Evolutionary conservation across 2,113 vertebrate genomes (phyloP).

Genomic region (Sialia sialis): DNA sequence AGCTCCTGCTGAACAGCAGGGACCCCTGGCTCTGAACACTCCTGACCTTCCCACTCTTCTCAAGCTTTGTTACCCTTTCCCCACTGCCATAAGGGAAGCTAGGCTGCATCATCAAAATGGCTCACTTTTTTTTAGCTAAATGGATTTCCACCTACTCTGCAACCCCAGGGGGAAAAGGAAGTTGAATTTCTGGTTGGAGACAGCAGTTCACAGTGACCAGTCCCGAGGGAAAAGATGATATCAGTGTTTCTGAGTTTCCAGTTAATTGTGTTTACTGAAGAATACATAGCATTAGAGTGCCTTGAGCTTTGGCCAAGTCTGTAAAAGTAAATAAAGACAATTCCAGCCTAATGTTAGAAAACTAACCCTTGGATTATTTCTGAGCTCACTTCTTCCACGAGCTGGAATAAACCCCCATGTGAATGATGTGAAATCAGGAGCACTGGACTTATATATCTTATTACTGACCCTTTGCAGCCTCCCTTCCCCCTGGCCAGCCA

Average conservation of each 20-base stretch:
- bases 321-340: constrained; percentile 50
- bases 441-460: neutral
- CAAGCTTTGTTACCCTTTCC: neutral
- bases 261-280: constrained; percentile 56
- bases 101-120: neutral
- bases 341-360: constrained; percentile 32
- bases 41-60: neutral
- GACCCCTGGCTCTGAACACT: neutral
- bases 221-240: constrained; percentile 32
- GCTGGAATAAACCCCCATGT: neutral
- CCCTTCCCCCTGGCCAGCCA: fast-evolving
- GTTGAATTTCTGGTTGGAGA: neutral
- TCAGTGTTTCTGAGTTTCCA: constrained; percentile 16
- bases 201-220: neutral
- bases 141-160: neutral
- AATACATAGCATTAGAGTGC: constrained; percentile 4
- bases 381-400: constrained; percentile 13
- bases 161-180: neutral
- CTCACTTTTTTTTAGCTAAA: neutral
- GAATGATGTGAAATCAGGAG: neutral
- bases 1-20: neutral
- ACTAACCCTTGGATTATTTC: constrained; percentile 28
- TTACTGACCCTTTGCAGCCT: neutral
- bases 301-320: constrained; percentile 24
- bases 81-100: neutral